Conservation (phyloP, 2,888 invertebrate species). For the Latrodectus elegans region DNA sequence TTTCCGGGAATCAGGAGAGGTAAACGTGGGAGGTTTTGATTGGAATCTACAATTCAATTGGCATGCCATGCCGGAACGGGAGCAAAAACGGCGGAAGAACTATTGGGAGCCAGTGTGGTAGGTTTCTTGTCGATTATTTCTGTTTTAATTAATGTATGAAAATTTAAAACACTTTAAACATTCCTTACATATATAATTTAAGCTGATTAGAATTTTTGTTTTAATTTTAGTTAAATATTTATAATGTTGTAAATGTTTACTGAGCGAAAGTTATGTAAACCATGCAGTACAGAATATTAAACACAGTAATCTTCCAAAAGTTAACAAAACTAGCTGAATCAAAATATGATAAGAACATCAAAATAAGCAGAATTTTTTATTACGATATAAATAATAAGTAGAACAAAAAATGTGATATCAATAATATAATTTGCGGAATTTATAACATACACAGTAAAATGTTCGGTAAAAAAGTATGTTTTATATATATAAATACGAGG, state of each 20-base stretch:
- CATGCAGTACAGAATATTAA: too few relatives aligned
- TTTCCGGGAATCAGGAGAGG: constrained; percentile 75
- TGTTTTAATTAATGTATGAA: background rate
- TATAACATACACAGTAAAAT: too few relatives aligned
- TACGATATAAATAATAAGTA: too few relatives aligned
- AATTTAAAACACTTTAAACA: background rate
- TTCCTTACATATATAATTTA: background rate
- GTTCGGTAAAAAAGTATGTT: too few relatives aligned
- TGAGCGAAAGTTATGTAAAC: background rate
- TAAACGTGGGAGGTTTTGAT: constrained; percentile 82
- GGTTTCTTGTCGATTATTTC: constrained; percentile 20
- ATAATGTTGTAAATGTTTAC: background rate
- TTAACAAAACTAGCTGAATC: too few relatives aligned
- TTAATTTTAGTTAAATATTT: background rate
- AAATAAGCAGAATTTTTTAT: too few relatives aligned
- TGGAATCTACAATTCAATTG: constrained; percentile 92
- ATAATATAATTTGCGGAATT: too few relatives aligned
- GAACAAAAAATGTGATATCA: too few relatives aligned
- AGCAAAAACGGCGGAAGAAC: constrained; percentile 88
- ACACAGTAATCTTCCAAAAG: too few relatives aligned
- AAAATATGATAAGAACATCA: too few relatives aligned
- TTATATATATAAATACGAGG: too few relatives aligned
- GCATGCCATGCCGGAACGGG: constrained; percentile 95
- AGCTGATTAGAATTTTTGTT: background rate
- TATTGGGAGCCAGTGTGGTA: constrained; percentile 91